Conservation (phyloP, 2,113 vertebrate genomes). For the Erythrolamprus reginae region DNA sequence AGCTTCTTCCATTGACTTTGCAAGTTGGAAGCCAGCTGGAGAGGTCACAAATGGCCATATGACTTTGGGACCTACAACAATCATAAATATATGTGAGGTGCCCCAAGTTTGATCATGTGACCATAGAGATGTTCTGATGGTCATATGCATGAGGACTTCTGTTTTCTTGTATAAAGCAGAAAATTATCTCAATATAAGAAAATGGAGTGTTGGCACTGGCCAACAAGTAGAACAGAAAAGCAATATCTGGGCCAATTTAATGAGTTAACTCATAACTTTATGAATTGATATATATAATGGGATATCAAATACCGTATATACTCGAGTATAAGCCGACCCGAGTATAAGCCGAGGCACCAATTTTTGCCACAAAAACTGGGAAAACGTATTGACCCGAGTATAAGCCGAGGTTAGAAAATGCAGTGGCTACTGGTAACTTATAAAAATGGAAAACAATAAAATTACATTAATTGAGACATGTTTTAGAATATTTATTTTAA, state of each 20-base stretch:
- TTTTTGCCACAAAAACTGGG: too few relatives aligned
- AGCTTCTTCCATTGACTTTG: background rate
- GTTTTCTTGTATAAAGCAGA: background rate
- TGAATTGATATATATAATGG: background rate
- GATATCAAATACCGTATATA: too few relatives aligned
- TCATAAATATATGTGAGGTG: background rate
- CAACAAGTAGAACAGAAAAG: background rate
- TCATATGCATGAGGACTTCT: background rate
- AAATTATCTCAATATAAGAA: background rate
- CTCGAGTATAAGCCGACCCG: too few relatives aligned
- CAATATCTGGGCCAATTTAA: background rate
- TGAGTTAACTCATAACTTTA: constrained; percentile 12
- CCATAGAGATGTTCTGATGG: background rate
- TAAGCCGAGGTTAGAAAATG: too few relatives aligned
- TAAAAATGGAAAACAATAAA: too few relatives aligned
- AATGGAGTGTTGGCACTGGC: background rate
- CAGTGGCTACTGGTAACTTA: too few relatives aligned
- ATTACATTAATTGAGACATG: too few relatives aligned
- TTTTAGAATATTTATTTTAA: too few relatives aligned
- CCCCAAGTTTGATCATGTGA: background rate
- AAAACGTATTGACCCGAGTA: too few relatives aligned
- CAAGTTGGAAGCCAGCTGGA: background rate
- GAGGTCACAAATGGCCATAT: background rate
- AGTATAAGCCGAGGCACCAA: too few relatives aligned
- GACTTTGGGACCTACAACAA: background rate